Base-by-base conservation (phyloP, 2,888 invertebrate genomes). In the Sminthurides aquaticus region DNA sequence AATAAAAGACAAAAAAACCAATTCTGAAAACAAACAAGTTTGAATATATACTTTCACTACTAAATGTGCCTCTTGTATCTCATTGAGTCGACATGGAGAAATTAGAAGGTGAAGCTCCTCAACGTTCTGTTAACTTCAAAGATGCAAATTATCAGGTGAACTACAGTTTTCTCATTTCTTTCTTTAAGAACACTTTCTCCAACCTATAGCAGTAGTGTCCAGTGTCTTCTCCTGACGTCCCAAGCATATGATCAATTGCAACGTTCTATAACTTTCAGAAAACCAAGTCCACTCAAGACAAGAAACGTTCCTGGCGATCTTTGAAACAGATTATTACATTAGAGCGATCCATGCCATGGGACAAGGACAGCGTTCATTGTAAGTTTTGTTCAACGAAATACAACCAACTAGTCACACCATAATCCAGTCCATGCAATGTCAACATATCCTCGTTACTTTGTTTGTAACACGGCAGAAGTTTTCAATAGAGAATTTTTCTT, bases 251-350 rank as follows among this genome's bases (percentile, higher is more conserved):
- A n/a, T n/a, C n/a, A n/a, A n/a, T n/a, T n/a, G n/a, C n/a, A n/a
- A 34, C 43, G 60, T 52, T 58, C 49, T 61, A 57, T 62, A 57
- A 22, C 49, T 74, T 75, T 20, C 75, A 81, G 80, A 80, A 80
- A 71, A 79, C 80, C 1, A 79, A 77, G 56, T 79, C 79, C 68
- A 78, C 78, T 8, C 77, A 76, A 15, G 81, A 84, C 71, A 92
- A 90, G 77, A 91, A 90, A 78, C 84, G 89, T 5, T 34, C 43
- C 5, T 34, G 43, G 43, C 43, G 43, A 34, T 34, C 43, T 34
- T 34, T 72, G 85, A 93, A 93, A 78, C 93, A 94, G 82, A 91
- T 94, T 75, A 80, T 91, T 59, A 82, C 90, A 1, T 86, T 88
- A 49, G 93, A 94, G 77, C 84, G 88, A 77, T 78, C 85, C 27